A percentile compares a stretch with the other conserved stretches of the same genome.
Conservation (phyloP, 2,113 vertebrate genomes). For the Scytalopus superciliaris region DNA sequence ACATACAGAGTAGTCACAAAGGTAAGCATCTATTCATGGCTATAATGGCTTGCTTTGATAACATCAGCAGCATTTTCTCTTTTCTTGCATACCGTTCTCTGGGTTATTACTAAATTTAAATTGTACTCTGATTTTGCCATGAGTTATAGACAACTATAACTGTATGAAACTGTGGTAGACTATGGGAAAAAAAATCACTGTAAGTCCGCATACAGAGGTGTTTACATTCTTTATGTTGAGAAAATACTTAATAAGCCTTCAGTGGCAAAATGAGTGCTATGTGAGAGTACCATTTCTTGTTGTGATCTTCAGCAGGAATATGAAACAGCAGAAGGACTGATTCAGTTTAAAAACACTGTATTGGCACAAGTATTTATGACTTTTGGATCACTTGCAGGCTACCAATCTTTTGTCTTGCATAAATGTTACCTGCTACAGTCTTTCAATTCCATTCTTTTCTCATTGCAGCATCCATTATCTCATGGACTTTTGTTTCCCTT, state of each 20-base stretch:
- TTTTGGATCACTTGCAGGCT: not conserved
- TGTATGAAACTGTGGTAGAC: not conserved
- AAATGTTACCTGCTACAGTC: not conserved
- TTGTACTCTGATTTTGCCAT: not conserved
- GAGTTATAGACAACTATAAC: not conserved
- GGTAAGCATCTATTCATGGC: conserved; percentile 67
- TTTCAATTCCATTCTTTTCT: not conserved
- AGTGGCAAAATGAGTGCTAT: not conserved
- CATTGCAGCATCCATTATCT: not conserved
- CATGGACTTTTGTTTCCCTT: not conserved
- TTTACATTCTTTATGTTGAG: not conserved
- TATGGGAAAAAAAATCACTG: not conserved
- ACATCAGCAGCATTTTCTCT: not conserved
- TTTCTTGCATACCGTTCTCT: not conserved
- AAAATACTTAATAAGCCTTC: not conserved
- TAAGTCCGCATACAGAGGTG: not conserved
- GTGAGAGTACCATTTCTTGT: not conserved
- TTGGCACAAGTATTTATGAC: not conserved
- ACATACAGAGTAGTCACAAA: conserved; percentile 90
- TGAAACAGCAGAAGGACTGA: not conserved
- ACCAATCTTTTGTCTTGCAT: not conserved
- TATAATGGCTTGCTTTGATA: not conserved
- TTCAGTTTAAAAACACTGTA: not conserved
- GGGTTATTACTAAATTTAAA: not conserved
- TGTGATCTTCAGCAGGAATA: not conserved